A percentile compares a stretch with the other conserved stretches of the same genome.
Evolutionary conservation across 2,888 invertebrate species (phyloP).

Genomic region (Petrolisthes manimaculis): DNA sequence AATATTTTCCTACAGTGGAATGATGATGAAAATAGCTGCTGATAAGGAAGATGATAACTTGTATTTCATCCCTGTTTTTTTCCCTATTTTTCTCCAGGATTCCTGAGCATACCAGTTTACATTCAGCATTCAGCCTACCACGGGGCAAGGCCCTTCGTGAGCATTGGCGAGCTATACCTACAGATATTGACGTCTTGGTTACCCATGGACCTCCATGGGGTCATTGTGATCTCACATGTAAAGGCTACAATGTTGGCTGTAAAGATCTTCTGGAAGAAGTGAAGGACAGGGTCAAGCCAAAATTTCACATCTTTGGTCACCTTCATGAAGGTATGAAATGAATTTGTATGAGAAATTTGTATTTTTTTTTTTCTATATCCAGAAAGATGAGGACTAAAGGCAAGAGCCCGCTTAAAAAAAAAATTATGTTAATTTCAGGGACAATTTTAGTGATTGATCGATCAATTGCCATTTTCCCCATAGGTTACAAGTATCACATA

Average conservation of each 20-base stretch:
- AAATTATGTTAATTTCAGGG: too few relatives aligned
- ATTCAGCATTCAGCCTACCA: conserved; percentile 79
- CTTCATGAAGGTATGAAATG: conserved; percentile 80
- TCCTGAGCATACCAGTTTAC: not conserved
- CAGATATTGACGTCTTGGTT: conserved; percentile 78
- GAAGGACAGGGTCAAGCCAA: conserved; percentile 83
- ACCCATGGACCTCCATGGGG: conserved; percentile 88
- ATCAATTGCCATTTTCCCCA: too few relatives aligned
- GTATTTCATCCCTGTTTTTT: too few relatives aligned
- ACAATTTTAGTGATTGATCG: too few relatives aligned
- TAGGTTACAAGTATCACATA: too few relatives aligned
- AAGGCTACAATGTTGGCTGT: conserved; percentile 83
- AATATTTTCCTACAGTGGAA: too few relatives aligned
- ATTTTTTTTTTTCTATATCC: too few relatives aligned
- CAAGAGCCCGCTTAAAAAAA: too few relatives aligned
- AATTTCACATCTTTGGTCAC: conserved; percentile 88
- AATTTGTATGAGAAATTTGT: too few relatives aligned
- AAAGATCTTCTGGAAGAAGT: conserved; percentile 84
- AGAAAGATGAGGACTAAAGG: too few relatives aligned
- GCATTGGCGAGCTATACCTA: conserved; percentile 86
- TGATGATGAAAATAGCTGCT: too few relatives aligned
- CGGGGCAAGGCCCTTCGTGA: conserved; percentile 79
- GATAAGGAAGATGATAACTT: too few relatives aligned
- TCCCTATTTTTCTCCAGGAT: not conserved
- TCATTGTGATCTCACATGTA: conserved; percentile 82